A percentile compares a stretch with the other conserved stretches of the same genome.
Conservation (phyloP, 2,888 invertebrate genomes). For the Campoletis raptor region DNA sequence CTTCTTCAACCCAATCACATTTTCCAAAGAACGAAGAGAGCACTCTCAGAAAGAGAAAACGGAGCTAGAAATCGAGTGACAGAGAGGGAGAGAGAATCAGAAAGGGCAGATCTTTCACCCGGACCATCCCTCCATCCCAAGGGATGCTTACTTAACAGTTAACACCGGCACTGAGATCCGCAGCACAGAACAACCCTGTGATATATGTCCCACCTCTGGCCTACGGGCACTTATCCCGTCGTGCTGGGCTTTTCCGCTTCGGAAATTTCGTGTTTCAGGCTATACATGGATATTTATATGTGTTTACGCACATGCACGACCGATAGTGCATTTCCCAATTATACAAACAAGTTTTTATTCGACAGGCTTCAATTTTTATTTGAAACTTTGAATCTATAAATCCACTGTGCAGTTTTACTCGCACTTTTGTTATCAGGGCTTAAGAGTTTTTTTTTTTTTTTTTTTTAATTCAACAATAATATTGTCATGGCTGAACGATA, state of each 20-base stretch:
- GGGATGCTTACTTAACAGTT: slow-evolving; percentile 77
- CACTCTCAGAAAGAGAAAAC: background rate
- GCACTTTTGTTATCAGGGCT: too few species aligned
- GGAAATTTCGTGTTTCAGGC: slow-evolving; percentile 47
- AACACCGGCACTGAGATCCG: slow-evolving; percentile 70
- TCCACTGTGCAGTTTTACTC: too few species aligned
- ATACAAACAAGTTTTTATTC: background rate
- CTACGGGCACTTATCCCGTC: slow-evolving; percentile 44
- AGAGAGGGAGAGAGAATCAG: background rate
- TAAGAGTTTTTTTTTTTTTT: too few species aligned
- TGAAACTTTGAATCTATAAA: too few species aligned
- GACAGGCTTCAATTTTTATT: background rate
- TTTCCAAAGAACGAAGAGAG: slow-evolving; percentile 23
- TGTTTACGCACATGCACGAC: background rate
- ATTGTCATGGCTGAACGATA: too few species aligned
- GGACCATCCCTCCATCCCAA: slow-evolving; percentile 71
- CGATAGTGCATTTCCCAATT: background rate
- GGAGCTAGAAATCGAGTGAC: slow-evolving; percentile 4
- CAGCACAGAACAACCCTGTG: slow-evolving; percentile 43
- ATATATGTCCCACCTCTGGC: slow-evolving; percentile 61
- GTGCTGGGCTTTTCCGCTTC: slow-evolving; percentile 47
- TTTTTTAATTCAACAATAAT: too few species aligned
- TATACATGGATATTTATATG: background rate
- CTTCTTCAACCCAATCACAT: slow-evolving; percentile 73
- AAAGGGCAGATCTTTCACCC: slow-evolving; percentile 50